A percentile compares a stretch with the other conserved stretches of the same genome.
Conservation (phyloP, 2,113 vertebrate species). For the Heterotilapia buettikoferi region DNA sequence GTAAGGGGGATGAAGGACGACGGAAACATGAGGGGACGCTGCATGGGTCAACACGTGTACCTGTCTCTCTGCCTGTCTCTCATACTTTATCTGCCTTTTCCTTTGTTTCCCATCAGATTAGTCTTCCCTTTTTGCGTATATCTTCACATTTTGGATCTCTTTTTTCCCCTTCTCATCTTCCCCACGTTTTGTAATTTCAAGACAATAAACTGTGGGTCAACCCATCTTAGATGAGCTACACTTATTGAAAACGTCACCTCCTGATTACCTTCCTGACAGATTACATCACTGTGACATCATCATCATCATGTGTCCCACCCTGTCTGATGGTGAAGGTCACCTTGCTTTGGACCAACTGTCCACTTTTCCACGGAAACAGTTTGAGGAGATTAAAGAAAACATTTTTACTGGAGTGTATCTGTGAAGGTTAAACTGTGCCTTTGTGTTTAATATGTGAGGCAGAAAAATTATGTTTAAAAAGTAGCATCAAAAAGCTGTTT, state of each 20-base stretch:
- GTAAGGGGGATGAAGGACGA: neutral
- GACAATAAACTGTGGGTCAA: neutral
- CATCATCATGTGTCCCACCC: neutral
- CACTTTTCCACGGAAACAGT: neutral
- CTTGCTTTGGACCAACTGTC: conserved; percentile 17
- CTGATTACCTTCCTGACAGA: conserved; percentile 14
- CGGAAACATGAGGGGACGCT: neutral
- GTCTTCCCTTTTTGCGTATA: neutral
- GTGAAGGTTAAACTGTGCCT: neutral
- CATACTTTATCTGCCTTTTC: neutral
- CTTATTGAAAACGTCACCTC: conserved; percentile 5
- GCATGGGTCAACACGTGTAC: neutral
- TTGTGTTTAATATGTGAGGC: neutral
- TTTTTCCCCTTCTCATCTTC: neutral
- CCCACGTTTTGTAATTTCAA: neutral
- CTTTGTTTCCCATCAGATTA: neutral
- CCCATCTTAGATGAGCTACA: neutral
- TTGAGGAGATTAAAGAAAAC: neutral
- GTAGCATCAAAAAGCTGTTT: neutral
- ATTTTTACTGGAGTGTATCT: neutral
- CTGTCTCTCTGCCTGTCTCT: neutral
- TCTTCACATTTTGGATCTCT: neutral
- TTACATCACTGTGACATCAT: conserved; percentile 40
- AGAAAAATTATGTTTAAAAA: neutral
- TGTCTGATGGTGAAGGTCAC: conserved; percentile 28